Percentiles rank a stretch among this genome's conserved stretches.
Evolutionary conservation across 2,888 invertebrate genomes (phyloP).

Genomic region (Myathropa florea): DNA sequence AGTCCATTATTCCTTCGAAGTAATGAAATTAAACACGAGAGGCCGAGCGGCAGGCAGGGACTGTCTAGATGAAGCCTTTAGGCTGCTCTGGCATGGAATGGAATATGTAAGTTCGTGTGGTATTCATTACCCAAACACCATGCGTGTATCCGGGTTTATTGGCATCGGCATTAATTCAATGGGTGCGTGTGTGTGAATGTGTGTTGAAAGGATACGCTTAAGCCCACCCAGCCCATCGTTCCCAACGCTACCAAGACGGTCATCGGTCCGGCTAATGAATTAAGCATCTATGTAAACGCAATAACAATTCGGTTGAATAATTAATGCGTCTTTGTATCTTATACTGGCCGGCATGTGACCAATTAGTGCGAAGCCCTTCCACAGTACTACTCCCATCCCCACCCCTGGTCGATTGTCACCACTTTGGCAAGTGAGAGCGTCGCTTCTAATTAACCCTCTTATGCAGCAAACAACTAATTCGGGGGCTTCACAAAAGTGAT

Average conservation of each 20-base stretch:
- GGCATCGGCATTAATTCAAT: slow-evolving; percentile 60
- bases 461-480: slow-evolving; percentile 53
- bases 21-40: slow-evolving; percentile 66
- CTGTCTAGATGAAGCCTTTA: slow-evolving; percentile 29
- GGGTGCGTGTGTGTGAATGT: slow-evolving; percentile 15
- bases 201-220: slow-evolving; percentile 46
- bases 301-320: slow-evolving; percentile 67
- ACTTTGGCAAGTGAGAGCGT: slow-evolving; percentile 36
- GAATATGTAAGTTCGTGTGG: slow-evolving; percentile 3
- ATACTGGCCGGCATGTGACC: slow-evolving; percentile 60
- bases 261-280: slow-evolving; percentile 58
- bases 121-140: slow-evolving; percentile 54
- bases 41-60: background rate
- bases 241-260: background rate
- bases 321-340: slow-evolving; percentile 62
- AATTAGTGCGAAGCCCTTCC: slow-evolving; percentile 44
- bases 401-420: background rate
- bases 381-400: background rate
- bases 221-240: background rate
- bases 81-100: background rate
- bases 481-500: slow-evolving; percentile 51
- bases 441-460: slow-evolving; percentile 61
- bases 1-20: slow-evolving; percentile 57
- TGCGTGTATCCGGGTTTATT: slow-evolving; percentile 49
- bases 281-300: slow-evolving; percentile 69